phyloP scores from a whole-genome alignment of 2,888 invertebrate species.

The Lumbricus terrestris region DNA sequence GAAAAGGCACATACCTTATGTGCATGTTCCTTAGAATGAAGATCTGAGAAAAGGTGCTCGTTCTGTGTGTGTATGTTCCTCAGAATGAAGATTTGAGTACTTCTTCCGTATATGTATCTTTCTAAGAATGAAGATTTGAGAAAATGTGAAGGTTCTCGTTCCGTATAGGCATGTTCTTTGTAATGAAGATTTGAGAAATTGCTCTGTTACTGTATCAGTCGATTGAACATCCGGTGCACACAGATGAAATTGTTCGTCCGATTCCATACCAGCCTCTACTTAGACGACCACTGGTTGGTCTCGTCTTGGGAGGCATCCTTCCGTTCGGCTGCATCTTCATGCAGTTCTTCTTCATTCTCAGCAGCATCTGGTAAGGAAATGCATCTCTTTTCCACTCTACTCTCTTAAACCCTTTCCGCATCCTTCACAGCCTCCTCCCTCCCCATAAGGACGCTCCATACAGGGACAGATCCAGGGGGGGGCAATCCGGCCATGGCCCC shows the following conservation, averaged over 20 bases:
- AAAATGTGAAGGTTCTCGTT: too few relatives aligned
- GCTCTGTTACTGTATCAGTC: constrained; percentile 65
- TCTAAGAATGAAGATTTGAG: too few relatives aligned
- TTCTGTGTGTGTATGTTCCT: too few relatives aligned
- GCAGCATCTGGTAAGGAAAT: constrained; percentile 89
- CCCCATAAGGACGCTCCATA: too few relatives aligned
- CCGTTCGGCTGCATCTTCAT: constrained; percentile 99
- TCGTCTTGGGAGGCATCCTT: constrained; percentile 92
- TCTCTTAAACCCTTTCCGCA: too few relatives aligned
- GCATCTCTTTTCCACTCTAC: neutral
- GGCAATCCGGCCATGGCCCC: too few relatives aligned
- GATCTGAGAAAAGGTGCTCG: too few relatives aligned
- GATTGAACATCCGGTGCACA: constrained; percentile 93
- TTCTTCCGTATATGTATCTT: constrained; percentile 41
- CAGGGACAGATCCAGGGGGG: too few relatives aligned
- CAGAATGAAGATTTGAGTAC: neutral
- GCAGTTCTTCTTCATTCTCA: constrained; percentile 96
- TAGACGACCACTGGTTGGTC: constrained; percentile 86
- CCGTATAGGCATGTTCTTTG: too few relatives aligned
- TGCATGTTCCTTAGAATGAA: too few relatives aligned
- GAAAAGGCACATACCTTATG: too few relatives aligned
- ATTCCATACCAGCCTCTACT: constrained; percentile 97
- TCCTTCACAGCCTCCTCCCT: too few relatives aligned
- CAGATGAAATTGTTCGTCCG: constrained; percentile 96
- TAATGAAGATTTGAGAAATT: neutral